These are phyloP conservation scores for Callosobruchus maculatus DNA, from an alignment of 2,888 invertebrate genomes.

Conservation along the genomic window DNA sequence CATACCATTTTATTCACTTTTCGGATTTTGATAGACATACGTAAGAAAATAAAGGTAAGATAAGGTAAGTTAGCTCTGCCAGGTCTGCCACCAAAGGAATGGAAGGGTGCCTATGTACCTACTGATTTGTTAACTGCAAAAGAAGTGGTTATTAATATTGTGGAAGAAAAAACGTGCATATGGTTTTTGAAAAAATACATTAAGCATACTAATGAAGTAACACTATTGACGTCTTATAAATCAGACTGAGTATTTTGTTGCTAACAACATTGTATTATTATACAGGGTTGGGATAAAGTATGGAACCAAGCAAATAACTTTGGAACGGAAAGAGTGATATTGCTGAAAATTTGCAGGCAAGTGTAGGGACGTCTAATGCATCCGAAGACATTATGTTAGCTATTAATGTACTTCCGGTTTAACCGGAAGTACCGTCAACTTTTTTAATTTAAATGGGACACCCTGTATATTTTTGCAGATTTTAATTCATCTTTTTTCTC, in stretches of 20 bases:
- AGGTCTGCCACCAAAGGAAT: conserved; percentile 17
- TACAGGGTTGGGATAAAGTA: no score
- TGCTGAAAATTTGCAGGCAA: no score
- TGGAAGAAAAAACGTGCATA: background rate
- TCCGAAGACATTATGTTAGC: no score
- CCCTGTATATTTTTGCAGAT: no score
- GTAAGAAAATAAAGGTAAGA: conserved; percentile 24
- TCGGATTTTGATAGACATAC: background rate
- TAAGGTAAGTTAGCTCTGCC: conserved; percentile 28
- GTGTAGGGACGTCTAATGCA: background rate
- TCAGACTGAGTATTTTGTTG: background rate
- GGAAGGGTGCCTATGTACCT: background rate
- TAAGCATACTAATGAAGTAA: background rate
- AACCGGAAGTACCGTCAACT: no score
- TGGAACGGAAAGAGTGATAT: no score
- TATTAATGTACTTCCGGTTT: no score
- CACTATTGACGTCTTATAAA: background rate
- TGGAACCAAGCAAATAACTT: no score
- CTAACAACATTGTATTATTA: background rate
- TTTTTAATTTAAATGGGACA: no score
- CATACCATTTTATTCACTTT: background rate
- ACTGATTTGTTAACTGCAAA: background rate
- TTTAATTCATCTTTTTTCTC: no score
- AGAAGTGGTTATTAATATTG: background rate
- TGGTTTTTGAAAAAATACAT: background rate